These are phyloP conservation scores for Hydra vulgaris DNA, from an alignment of 30 jellyfish, hydroid and myxozoan genomes.

Conservation along the genomic window DNA sequence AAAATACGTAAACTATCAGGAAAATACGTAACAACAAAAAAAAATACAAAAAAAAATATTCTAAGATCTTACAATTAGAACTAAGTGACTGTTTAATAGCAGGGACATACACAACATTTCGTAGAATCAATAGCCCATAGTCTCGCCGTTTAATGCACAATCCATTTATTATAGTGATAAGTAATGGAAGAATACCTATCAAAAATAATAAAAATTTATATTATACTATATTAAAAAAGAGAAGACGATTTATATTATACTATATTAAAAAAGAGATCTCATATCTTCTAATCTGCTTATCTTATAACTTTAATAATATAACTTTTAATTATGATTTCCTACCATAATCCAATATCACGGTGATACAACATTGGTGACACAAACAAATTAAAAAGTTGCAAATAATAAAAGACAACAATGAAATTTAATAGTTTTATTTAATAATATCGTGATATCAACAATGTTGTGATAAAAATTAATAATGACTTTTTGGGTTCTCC, in stretches of 20 bases:
- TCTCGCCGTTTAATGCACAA: not conserved
- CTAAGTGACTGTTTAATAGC: conserved; percentile 48
- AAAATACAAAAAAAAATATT: too few relatives aligned
- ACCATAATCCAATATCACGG: too few relatives aligned
- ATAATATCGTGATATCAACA: too few relatives aligned
- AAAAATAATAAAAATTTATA: not conserved
- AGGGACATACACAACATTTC: conserved; percentile 55
- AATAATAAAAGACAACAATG: too few relatives aligned
- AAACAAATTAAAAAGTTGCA: too few relatives aligned
- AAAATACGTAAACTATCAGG: not conserved
- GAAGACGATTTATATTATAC: not conserved
- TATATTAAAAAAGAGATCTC: not conserved
- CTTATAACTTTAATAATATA: too few relatives aligned
- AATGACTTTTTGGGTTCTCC: too few relatives aligned
- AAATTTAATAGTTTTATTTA: too few relatives aligned
- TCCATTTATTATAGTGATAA: not conserved
- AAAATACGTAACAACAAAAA: not conserved
- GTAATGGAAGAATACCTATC: not conserved
- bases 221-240: not conserved
- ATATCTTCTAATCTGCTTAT: too few relatives aligned
- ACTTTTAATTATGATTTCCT: too few relatives aligned
- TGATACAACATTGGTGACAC: too few relatives aligned
- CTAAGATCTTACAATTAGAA: conserved; percentile 56
- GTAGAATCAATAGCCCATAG: conserved; percentile 26
- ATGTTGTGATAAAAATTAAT: too few relatives aligned